Percentiles rank a stretch among this genome's conserved stretches.
Evolutionary conservation across 2,113 vertebrate genomes (phyloP).

Genomic region (Clinocottus analis): DNA sequence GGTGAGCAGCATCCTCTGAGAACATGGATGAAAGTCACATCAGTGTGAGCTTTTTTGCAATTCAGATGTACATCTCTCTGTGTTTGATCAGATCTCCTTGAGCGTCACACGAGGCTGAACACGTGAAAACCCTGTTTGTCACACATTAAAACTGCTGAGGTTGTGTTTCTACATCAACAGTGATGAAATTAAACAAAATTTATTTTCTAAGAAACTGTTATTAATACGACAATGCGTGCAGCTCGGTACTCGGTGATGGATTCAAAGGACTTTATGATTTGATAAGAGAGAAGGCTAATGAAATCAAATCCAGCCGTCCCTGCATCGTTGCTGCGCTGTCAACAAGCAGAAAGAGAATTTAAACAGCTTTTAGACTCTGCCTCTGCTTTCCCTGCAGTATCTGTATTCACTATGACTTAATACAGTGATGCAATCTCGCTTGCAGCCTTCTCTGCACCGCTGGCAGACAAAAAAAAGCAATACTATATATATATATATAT

Average conservation of each 20-base stretch:
- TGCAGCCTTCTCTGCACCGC: slow-evolving; percentile 36
- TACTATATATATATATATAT: too few species aligned
- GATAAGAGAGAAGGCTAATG: slow-evolving; percentile 14
- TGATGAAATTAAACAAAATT: not conserved
- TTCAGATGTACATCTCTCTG: not conserved
- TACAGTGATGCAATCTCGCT: slow-evolving; percentile 38
- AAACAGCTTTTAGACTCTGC: not conserved
- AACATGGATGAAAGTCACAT: slow-evolving; percentile 1
- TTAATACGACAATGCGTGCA: not conserved
- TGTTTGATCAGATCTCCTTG: not conserved
- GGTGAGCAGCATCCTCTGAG: slow-evolving; percentile 1
- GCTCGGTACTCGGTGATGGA: not conserved
- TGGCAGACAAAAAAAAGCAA: slow-evolving; percentile 43
- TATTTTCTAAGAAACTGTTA: not conserved
- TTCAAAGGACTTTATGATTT: not conserved
- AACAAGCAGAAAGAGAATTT: slow-evolving; percentile 14
- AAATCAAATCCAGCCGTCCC: not conserved
- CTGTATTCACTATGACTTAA: slow-evolving; percentile 23
- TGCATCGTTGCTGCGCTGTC: not conserved
- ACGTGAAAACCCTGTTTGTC: not conserved
- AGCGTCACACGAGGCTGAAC: not conserved
- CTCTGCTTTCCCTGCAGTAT: slow-evolving; percentile 10
- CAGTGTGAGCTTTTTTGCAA: not conserved
- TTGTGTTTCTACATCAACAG: not conserved
- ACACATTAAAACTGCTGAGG: not conserved